phyloP scores from a whole-genome alignment of 2,113 vertebrate genomes.

The Myiopsitta monachus region DNA sequence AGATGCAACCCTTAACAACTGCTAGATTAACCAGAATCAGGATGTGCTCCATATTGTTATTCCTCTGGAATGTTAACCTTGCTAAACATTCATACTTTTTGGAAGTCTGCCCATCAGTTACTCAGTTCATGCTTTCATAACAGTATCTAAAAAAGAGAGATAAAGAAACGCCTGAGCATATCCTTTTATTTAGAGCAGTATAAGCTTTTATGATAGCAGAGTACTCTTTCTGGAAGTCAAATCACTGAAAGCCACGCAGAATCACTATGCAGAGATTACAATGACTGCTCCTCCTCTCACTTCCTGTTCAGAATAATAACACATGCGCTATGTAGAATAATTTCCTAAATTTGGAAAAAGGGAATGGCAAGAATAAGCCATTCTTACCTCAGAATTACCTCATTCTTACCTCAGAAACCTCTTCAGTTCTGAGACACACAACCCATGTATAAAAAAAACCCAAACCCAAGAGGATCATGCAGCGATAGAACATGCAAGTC shows the following conservation, averaged over 20 bases:
- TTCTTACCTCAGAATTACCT: background rate
- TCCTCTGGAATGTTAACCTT: background rate
- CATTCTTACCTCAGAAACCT: background rate
- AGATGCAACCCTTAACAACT: background rate
- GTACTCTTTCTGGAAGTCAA: background rate
- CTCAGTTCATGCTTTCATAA: background rate
- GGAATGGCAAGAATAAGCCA: background rate
- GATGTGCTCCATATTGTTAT: background rate
- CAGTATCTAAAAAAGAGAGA: background rate
- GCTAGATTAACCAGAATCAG: background rate
- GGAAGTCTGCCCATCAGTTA: constrained; percentile 12
- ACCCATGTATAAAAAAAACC: background rate
- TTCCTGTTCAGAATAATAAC: background rate
- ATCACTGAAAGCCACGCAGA: background rate
- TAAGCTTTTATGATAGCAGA: background rate
- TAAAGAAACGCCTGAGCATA: background rate
- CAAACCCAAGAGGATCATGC: background rate
- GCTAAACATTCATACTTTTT: background rate
- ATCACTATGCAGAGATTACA: background rate
- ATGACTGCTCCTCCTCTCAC: background rate
- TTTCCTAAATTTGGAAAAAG: background rate
- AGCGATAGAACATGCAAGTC: background rate
- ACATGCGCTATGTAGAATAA: background rate
- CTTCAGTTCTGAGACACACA: background rate
- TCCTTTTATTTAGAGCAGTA: background rate